Base-by-base conservation (phyloP, 1,140 invertebrate species). In the Rhagoletis pomonella region DNA sequence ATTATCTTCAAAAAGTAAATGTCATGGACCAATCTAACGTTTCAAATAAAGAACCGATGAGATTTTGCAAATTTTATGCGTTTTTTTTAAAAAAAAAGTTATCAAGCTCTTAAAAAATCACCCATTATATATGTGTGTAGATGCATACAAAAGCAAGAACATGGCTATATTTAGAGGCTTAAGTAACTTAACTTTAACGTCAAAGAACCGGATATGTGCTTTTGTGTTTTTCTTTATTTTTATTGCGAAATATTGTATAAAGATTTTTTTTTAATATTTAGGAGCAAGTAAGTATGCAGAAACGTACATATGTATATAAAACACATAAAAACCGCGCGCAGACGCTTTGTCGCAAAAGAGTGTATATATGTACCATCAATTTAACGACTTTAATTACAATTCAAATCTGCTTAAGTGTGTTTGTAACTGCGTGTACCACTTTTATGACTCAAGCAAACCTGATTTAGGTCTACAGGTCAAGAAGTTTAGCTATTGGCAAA, bases 381-480 rank as follows among this genome's bases (percentile, higher is more conserved):
- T 62, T 62, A 3, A 47, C 17, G 44, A 2, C 14, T 17, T 58
- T 55, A 58, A 50, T 58, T 55, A 73, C 6, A 4, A 4, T n/a
- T 55, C 47, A 17, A 2, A 81, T n/a, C 47, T 9, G 73, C 29
- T n/a, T 6, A n/a, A n/a, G 73, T 77, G n/a, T 19, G 3, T 77
- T 17, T 19, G 47, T 77, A 77, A 55, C 10, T 58, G 73, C 47
- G 73, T 81, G 73, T 81, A 10, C 17, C 47, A 55, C 17, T 81
- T 81, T 81, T 50, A 50, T 50, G 50, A 81, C 47, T 55, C n/a
- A 47, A 42, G 4, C 67, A 42, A 47, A 73, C 42, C 67, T 17
- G 42, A 73, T 81, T 55, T 81, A 55, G 73, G 73, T 81, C 73
- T 81, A 81, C 73, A 58, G 73, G 73, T 81, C 73, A 81, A 47